Evolutionary conservation across 1,140 invertebrate genomes (phyloP), one percentile per base, ranked within the genome.

Genomic region (Panagrolaimus sp.): DNA sequence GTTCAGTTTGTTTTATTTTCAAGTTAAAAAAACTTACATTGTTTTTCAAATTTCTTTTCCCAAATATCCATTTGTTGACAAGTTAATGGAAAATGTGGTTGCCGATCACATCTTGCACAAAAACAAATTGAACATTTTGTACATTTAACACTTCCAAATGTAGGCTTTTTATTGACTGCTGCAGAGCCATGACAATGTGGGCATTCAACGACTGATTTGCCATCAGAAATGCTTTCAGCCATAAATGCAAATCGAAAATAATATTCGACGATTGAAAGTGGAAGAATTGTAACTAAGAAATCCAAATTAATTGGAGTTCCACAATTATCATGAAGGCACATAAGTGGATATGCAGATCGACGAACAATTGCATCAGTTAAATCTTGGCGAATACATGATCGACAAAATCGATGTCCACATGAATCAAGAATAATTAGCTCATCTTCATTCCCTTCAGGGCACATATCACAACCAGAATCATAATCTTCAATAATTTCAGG

Each of bases 71-170:
- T 16, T 46, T 67, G 66, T 31, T 27, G 48, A 57, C 66, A 67
- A 25, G n/a, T 67, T 38, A 67, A 25, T 13, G 66, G 66, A 38
- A 48, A 67, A 46, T 67, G 66, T n/a, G 66, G 66, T n/a, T 67
- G 47, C 47, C 57, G 48, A 38, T 20, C 27, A 46, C 66, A 67
- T 48, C 47, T n/a, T n/a, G 47, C 66, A 45, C 66, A 67, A 47
- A 67, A 67, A 46, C 57, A 57, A 48, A 57, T 67, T 8, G 66
- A 67, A 42, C 66, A 67, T 20, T 48, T 57, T 42, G 48, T 38
- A 38, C 66, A 67, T 20, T 57, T 48, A 23, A 67, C 47, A 57
- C 42, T 48, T 23, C 57, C 57, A 31, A 46, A 57, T 23, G 48
- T 57, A 16, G 48, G 25, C 66, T 45, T 46, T 14, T 42, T 27